These are phyloP conservation scores for Mesoclemmys tuberculata DNA, from an alignment of 2,113 vertebrate genomes.

Conservation along the genomic window DNA sequence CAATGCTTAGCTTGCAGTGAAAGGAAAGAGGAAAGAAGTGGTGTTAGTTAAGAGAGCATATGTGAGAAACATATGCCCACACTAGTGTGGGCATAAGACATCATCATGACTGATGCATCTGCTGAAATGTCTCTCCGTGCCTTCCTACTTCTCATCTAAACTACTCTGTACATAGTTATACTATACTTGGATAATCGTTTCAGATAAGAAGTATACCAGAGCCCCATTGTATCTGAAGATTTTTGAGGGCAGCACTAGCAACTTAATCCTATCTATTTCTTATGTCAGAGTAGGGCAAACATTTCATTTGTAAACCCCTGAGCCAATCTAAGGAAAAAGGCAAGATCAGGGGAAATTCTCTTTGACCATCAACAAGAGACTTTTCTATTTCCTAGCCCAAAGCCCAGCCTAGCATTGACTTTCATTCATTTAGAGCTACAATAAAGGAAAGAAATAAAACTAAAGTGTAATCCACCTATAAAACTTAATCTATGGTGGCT, in stretches of 20 bases:
- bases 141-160: neutral
- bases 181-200: neutral
- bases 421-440: neutral
- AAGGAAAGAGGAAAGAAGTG: neutral
- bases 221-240: neutral
- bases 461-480: neutral
- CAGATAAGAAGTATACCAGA: neutral
- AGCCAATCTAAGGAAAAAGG: neutral
- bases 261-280: neutral
- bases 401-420: too few relatives aligned
- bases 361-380: neutral
- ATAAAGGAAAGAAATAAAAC: neutral
- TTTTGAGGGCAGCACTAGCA: neutral
- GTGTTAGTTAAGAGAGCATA: neutral
- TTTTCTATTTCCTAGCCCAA: neutral
- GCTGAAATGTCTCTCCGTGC: neutral
- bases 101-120: neutral
- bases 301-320: neutral
- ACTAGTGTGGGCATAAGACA: neutral
- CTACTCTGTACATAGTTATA: accelerated
- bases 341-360: neutral
- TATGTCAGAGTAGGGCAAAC: neutral
- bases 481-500: neutral
- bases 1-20: slow-evolving; percentile 76
- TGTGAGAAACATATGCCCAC: neutral